Base-by-base conservation (phyloP, 1,140 invertebrate genomes). In the Brachionus rubens region DNA sequence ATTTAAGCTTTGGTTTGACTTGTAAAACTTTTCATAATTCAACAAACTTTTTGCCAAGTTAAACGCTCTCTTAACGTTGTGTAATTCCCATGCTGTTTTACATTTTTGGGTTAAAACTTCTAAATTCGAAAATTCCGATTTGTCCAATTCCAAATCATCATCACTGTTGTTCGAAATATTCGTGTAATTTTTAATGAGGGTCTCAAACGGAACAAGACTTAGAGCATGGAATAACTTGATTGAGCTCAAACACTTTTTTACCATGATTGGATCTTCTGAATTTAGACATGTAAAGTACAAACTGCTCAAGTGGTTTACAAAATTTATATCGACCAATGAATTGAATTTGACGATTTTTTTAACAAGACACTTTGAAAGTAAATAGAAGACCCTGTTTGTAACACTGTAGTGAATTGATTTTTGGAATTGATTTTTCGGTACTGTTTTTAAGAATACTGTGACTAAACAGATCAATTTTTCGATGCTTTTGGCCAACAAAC, bases 81-180 rank as follows among this genome's bases (percentile, higher is more conserved):
- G 46, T 14, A 72, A 36, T 33, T 72, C 43, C 68, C 68, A 72
- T 9, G 50, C 50, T 21, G 68, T 50, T 33, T 40, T 48, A 16
- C 68, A 72, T 54, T 72, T 48, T 33, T 72, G 28, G 24, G 68
- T 72, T 33, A 72, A 48, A 14, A 72, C 68, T 72, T 72, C 68
- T 21, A 72, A 30, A 7, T 72, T 33, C 21, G n/a, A 19, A 36
- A 72, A 50, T 14, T 72, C 43, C 19, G 9, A 6, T 5, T 47
- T 48, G 3, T 41, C 68, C 12, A n/a, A n/a, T n/a, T 30, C 43
- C 48, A 6, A 26, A 72, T 50, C 47, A 50, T 72, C 40, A 16
- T 36, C 26, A 1, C 9, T 40, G 14, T 62, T 40, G n/a, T 0
- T n/a, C n/a, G n/a, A n/a, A n/a, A n/a, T n/a, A n/a, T n/a, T n/a